Evolutionary conservation across 2,888 invertebrate genomes (phyloP).

Genomic region (Cantharis rufa): DNA sequence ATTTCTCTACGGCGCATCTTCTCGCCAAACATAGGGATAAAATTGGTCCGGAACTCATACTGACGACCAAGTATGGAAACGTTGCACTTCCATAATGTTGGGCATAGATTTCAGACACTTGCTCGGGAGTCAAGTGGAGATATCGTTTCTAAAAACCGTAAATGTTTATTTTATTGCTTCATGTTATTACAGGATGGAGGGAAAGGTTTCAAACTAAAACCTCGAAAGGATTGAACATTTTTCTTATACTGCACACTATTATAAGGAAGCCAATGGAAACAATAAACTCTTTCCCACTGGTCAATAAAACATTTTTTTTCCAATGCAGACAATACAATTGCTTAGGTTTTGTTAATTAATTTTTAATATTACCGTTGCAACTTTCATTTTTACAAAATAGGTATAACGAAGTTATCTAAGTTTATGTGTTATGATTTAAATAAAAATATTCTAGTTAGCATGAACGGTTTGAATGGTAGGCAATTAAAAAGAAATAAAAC

Average conservation of each 20-base stretch:
- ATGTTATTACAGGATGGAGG: too few species aligned
- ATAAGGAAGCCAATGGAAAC: neutral
- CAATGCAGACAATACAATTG: neutral
- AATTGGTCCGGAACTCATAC: conserved; percentile 78
- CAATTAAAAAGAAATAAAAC: conserved; percentile 3
- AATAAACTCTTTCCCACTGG: too few species aligned
- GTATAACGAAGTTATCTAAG: neutral
- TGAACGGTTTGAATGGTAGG: neutral
- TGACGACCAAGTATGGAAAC: conserved; percentile 78
- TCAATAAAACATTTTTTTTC: neutral
- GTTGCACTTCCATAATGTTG: conserved; percentile 73
- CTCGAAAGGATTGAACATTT: too few species aligned
- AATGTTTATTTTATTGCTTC: too few species aligned
- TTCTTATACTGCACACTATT: too few species aligned
- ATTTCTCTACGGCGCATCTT: conserved; percentile 71
- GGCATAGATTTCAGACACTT: conserved; percentile 82
- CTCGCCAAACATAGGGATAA: conserved; percentile 73
- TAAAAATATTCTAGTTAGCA: neutral
- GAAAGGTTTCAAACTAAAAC: too few species aligned
- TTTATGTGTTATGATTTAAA: neutral
- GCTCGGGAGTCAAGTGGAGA: conserved; percentile 78
- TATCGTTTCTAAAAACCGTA: conserved; percentile 63
- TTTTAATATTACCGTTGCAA: neutral
- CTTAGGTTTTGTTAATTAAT: neutral
- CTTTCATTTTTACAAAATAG: conserved; percentile 6